Evolutionary conservation across 2,113 vertebrate genomes (phyloP).

Genomic region (Pangasianodon hypophthalmus): DNA sequence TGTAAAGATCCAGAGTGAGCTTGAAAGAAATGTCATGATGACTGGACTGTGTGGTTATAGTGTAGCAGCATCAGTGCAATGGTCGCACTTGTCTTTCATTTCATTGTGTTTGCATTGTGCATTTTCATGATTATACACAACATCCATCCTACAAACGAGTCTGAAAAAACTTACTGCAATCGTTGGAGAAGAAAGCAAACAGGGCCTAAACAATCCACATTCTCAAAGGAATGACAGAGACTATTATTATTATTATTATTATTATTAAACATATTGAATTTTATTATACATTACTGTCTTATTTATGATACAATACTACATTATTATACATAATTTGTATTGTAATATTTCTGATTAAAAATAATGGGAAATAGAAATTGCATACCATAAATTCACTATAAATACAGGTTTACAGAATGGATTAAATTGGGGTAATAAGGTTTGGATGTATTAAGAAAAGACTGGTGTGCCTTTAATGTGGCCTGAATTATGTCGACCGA

Average conservation of each 20-base stretch:
- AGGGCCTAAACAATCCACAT: background rate
- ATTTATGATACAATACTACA: background rate
- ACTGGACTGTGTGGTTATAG: background rate
- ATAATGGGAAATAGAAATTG: background rate
- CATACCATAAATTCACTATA: background rate
- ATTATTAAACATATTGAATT: background rate
- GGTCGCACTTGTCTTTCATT: background rate
- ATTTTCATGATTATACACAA: background rate
- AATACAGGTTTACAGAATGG: too few species aligned
- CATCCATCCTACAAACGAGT: background rate
- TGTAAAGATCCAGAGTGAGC: background rate
- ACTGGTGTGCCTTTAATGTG: background rate
- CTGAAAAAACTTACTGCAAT: background rate
- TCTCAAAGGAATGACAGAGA: background rate
- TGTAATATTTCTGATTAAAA: background rate
- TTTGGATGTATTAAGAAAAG: background rate
- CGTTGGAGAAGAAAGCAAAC: background rate
- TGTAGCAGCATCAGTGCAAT: background rate
- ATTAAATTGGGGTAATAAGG: background rate
- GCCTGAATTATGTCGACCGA: background rate
- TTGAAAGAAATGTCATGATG: background rate
- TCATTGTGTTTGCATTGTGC: background rate
- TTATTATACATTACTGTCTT: background rate
- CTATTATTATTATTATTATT: background rate
- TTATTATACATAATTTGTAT: background rate